Percentiles rank a stretch among this genome's conserved stretches.
Evolutionary conservation across 2,113 vertebrate genomes (phyloP).

Genomic region (Hydrochoerus hydrochaeris): DNA sequence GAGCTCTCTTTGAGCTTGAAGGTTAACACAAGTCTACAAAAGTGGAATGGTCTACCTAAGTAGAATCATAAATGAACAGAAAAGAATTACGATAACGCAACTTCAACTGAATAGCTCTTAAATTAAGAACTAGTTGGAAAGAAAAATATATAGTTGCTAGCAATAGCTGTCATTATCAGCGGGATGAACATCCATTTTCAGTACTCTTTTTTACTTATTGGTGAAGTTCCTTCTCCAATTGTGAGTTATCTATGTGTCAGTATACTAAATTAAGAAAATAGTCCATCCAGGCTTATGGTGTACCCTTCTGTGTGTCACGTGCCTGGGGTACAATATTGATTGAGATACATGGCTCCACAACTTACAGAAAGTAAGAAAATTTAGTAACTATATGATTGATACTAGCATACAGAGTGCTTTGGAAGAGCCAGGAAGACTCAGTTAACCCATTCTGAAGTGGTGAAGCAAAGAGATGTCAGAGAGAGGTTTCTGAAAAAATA

Average conservation of each 20-base stretch:
- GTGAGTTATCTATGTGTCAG: background rate
- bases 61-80: background rate
- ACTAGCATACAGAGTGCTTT: background rate
- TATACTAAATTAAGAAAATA: background rate
- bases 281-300: background rate
- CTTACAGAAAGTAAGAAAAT: background rate
- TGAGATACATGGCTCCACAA: background rate
- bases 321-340: background rate
- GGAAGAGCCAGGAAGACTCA: background rate
- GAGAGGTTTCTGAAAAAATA: background rate
- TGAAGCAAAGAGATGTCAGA: background rate
- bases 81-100: slow-evolving; percentile 15
- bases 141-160: background rate
- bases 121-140: slow-evolving; percentile 31
- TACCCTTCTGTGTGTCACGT: background rate
- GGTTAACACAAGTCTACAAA: background rate
- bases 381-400: background rate
- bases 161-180: background rate
- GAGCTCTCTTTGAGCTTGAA: slow-evolving; percentile 19
- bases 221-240: background rate
- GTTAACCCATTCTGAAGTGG: background rate
- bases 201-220: background rate
- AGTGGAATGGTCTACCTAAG: background rate
- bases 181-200: background rate
- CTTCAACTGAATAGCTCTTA: background rate